These are phyloP conservation scores for Adineta ricciae DNA, from an alignment of 2,888 invertebrate genomes.

Conservation along the genomic window DNA sequence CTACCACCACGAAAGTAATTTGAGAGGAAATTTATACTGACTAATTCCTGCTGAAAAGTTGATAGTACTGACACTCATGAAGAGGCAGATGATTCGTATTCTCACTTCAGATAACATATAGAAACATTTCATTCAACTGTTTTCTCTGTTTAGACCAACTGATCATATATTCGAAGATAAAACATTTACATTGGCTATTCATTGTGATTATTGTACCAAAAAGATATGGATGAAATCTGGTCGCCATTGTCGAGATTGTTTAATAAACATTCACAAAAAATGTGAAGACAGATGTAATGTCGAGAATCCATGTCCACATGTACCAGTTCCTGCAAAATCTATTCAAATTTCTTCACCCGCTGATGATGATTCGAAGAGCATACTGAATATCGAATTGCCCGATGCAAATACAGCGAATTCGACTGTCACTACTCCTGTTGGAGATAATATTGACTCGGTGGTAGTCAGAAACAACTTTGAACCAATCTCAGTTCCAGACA, in stretches of 20 bases:
- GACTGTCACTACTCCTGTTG: too few relatives aligned
- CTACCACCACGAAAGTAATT: not conserved
- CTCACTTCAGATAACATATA: too few relatives aligned
- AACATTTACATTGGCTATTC: not conserved
- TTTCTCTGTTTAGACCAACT: not conserved
- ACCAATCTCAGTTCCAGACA: not conserved
- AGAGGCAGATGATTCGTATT: too few relatives aligned
- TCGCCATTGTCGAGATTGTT: not conserved
- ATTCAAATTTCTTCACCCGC: not conserved
- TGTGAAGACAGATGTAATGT: not conserved
- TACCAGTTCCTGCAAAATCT: not conserved
- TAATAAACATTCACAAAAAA: not conserved
- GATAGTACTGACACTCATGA: too few relatives aligned
- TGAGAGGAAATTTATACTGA: too few relatives aligned
- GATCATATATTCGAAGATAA: slow-evolving; percentile 12
- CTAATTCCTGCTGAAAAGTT: too few relatives aligned
- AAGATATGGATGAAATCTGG: not conserved
- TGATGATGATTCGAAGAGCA: not conserved
- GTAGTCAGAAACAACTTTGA: not conserved
- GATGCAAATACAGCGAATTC: too few relatives aligned
- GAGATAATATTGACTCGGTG: not conserved
- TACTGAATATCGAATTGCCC: not conserved
- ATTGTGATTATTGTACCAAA: not conserved
- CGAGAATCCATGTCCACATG: not conserved
- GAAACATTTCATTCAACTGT: not conserved